These are phyloP conservation scores for Phylloscopus whistleri DNA, from an alignment of 2,113 vertebrate species.

Conservation along the genomic window DNA sequence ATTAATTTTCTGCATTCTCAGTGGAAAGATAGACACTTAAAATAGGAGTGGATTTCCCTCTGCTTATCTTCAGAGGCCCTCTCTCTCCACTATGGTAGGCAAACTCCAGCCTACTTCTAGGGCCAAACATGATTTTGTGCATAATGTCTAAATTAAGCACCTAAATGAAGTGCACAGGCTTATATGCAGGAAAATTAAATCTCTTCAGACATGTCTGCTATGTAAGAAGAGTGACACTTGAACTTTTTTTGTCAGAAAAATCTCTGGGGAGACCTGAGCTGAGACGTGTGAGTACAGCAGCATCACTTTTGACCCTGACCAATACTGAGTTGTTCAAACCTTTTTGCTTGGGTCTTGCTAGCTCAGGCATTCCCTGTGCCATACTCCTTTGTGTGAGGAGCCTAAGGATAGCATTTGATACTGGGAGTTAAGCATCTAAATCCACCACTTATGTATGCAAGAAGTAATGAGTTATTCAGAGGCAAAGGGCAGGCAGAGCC, in stretches of 20 bases:
- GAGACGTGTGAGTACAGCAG: not conserved
- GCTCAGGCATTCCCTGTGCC: not conserved
- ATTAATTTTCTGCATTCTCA: constrained; percentile 24
- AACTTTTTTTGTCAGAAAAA: not conserved
- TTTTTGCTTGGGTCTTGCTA: not conserved
- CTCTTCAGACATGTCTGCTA: not conserved
- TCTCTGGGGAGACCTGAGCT: not conserved
- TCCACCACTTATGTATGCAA: not conserved
- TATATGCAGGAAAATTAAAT: not conserved
- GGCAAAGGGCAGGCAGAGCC: constrained; percentile 13
- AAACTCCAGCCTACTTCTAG: not conserved
- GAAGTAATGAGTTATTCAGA: constrained; percentile 24
- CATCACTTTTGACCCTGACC: not conserved
- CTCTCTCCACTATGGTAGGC: not conserved
- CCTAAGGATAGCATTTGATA: not conserved
- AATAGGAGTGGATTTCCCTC: not conserved
- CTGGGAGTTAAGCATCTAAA: not conserved
- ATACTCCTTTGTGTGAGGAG: not conserved
- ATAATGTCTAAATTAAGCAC: constrained; percentile 10
- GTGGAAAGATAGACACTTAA: not conserved
- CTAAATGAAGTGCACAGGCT: not conserved
- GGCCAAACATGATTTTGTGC: not conserved
- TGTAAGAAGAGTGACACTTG: not conserved
- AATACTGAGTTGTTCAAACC: not conserved
- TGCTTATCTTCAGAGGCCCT: not conserved